phyloP scores from a whole-genome alignment of 2,113 vertebrate genomes.

The Corapipo altera region DNA sequence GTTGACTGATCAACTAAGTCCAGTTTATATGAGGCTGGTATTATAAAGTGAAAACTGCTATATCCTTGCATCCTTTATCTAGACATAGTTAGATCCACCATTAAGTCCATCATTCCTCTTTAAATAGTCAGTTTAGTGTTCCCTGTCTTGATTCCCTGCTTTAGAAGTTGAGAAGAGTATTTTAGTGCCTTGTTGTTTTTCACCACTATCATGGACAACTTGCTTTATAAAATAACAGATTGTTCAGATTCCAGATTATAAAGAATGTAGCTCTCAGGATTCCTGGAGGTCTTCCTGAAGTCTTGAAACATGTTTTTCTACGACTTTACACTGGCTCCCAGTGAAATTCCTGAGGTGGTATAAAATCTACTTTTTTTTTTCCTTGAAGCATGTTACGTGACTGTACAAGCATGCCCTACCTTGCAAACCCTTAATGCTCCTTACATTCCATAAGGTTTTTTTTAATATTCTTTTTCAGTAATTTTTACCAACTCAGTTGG shows the following conservation, averaged over 20 bases:
- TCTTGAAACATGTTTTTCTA: neutral
- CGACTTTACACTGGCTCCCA: neutral
- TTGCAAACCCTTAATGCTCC: neutral
- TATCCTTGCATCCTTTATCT: neutral
- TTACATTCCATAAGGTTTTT: neutral
- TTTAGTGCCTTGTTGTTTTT: neutral
- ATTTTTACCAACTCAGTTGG: neutral
- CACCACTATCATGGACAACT: neutral
- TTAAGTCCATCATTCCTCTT: neutral
- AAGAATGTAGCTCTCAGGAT: neutral
- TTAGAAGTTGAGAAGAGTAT: neutral
- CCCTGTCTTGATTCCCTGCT: neutral
- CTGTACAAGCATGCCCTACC: neutral
- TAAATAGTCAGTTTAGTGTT: neutral
- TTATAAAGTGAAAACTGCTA: neutral
- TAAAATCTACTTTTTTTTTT: constrained; percentile 2
- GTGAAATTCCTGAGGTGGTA: neutral
- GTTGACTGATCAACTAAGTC: neutral
- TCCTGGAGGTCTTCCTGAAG: neutral
- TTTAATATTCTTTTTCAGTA: neutral
- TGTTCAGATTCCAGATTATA: neutral
- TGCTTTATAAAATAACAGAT: neutral
- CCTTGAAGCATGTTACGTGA: neutral
- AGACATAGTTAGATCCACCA: neutral
- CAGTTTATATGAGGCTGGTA: neutral